Conservation (phyloP, 2,888 invertebrate species). For the Tetragonula carbonaria region DNA sequence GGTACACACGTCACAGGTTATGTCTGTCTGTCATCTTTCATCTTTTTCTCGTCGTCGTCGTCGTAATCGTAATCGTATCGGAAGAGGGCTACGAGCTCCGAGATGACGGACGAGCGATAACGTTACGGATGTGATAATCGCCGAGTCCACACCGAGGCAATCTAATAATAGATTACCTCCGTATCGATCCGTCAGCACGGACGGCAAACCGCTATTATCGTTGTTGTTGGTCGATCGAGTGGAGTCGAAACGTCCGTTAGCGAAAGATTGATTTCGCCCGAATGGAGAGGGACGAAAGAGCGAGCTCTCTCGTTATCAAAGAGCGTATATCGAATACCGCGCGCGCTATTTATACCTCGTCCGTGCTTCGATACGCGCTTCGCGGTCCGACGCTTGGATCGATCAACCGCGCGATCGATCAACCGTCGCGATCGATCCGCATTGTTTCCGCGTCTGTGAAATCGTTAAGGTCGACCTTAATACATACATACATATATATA, state of each 20-base stretch:
- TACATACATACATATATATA: no score
- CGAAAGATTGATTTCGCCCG: conserved; percentile 23
- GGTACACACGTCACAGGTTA: no score
- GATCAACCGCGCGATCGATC: neutral
- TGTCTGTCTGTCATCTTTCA: neutral
- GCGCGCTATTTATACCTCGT: conserved; percentile 38
- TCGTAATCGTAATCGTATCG: neutral
- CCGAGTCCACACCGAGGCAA: conserved; percentile 45
- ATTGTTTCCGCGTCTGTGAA: conserved; percentile 3
- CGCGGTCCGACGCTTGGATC: neutral
- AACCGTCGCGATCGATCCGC: neutral
- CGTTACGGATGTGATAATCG: conserved; percentile 40
- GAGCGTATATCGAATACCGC: neutral
- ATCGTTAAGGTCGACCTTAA: neutral
- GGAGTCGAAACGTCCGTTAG: conserved; percentile 6
- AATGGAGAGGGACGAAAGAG: neutral
- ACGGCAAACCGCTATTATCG: conserved; percentile 50
- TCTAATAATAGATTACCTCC: conserved; percentile 63
- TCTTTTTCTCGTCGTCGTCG: neutral
- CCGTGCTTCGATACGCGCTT: neutral
- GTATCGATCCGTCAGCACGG: conserved; percentile 61
- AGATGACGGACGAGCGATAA: conserved; percentile 32
- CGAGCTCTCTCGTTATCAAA: conserved; percentile 34
- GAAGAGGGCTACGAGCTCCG: neutral
- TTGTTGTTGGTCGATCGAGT: conserved; percentile 2